Evolutionary conservation across 2,113 vertebrate genomes (phyloP).

Genomic region (Chunga burmeisteri): DNA sequence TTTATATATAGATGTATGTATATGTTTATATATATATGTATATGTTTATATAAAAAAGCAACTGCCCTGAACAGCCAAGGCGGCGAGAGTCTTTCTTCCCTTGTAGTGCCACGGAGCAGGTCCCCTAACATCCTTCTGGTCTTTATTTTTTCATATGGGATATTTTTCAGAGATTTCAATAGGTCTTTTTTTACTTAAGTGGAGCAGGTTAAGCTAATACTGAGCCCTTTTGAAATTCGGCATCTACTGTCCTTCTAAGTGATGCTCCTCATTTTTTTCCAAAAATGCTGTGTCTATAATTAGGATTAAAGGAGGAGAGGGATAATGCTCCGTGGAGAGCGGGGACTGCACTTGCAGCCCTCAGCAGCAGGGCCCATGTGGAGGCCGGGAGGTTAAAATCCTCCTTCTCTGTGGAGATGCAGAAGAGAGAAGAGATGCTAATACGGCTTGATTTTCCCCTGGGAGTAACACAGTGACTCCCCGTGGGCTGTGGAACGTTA

Average conservation of each 20-base stretch:
- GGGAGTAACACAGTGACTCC: neutral
- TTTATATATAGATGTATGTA: neutral
- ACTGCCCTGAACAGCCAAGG: neutral
- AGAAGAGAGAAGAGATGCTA: neutral
- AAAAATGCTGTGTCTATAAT: neutral
- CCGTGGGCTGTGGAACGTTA: neutral
- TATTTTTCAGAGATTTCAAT: neutral
- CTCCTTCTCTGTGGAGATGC: neutral
- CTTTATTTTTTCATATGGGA: neutral
- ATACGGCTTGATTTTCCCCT: neutral
- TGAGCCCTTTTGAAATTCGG: neutral
- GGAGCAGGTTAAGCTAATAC: neutral
- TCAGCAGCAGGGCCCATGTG: neutral
- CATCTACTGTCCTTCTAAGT: neutral
- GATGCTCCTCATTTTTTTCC: neutral
- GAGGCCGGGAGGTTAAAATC: neutral
- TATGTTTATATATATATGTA: neutral
- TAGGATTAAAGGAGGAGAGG: neutral
- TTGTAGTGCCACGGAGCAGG: accelerated
- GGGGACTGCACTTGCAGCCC: neutral
- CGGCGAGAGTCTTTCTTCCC: neutral
- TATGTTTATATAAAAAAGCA: neutral
- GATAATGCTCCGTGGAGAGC: neutral
- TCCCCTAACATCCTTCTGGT: neutral
- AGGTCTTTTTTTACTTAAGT: neutral